phyloP scores from a whole-genome alignment of 2,888 invertebrate species.

The Clanis bilineata region DNA sequence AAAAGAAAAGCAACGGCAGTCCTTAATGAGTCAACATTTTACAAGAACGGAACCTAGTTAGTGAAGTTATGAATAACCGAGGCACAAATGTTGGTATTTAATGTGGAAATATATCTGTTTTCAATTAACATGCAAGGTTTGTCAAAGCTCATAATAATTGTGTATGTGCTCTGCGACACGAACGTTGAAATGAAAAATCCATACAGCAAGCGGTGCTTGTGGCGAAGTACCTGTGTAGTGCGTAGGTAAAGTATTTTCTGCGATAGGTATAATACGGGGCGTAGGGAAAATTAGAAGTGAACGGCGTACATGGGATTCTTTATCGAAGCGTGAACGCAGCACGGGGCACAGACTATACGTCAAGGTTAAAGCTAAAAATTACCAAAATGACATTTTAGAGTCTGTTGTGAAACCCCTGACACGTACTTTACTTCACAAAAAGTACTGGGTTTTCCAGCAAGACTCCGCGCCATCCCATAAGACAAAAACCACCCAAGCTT shows the following conservation, averaged over 20 bases:
- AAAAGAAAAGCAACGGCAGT: background rate
- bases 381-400: too few relatives aligned
- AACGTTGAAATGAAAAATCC: constrained; percentile 14
- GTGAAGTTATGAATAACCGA: background rate
- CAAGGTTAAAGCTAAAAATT: too few relatives aligned
- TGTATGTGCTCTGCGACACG: constrained; percentile 30
- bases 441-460: too few relatives aligned
- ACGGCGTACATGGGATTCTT: background rate
- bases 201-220: constrained; percentile 7
- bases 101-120: constrained; percentile 32
- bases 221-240: background rate
- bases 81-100: background rate
- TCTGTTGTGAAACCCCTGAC: too few relatives aligned
- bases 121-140: constrained; percentile 58
- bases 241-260: constrained; percentile 12
- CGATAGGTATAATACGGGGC: background rate
- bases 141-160: constrained; percentile 58
- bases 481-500: too few relatives aligned
- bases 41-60: background rate
- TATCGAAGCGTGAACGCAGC: background rate
- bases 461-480: too few relatives aligned
- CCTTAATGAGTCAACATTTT: constrained; percentile 1
- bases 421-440: background rate
- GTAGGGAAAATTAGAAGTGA: background rate
- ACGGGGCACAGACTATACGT: background rate